Evolutionary conservation across 2,888 invertebrate species (phyloP), one percentile per base, ranked within the genome.

Genomic region (Drepanosiphum platanoidis): DNA sequence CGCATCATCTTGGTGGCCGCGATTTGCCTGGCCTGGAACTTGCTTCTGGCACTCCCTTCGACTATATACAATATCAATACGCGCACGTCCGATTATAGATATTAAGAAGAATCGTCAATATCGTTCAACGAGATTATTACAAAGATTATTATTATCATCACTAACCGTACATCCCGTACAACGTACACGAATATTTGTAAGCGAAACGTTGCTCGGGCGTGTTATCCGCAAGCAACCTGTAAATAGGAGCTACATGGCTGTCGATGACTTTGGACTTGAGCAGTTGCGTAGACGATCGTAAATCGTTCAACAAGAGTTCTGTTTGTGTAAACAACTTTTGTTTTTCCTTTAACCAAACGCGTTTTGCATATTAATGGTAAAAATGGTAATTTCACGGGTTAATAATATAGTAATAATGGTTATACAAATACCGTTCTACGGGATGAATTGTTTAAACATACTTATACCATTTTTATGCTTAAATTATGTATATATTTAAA

Each of bases 111-210:
- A n/a, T n/a, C n/a, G n/a, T n/a, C n/a, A n/a, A n/a, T n/a, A n/a
- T n/a, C n/a, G n/a, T n/a, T n/a, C n/a, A n/a, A n/a, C n/a, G n/a
- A n/a, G n/a, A n/a, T n/a, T n/a, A n/a, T n/a, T n/a, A n/a, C n/a
- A n/a, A n/a, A n/a, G n/a, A n/a, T n/a, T n/a, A n/a, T n/a, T 1
- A 36, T 36, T n/a, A 71, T 22, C 13, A 27, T 64, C 27, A 58
- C 52, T 58, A 3, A 82, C 82, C 82, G 34, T 82, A 82, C 82
- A 82, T 72, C 42, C 82, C 82, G n/a, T 42, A 82, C 42, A 82
- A 72, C 22, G 82, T n/a, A 64, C 82, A 82, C 2, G 82, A 82
- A 42, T 82, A 82, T 8, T 34, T 61, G 64, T 72, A 82, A 42
- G 64, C 9, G 13, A 64, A 71, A n/a, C 46, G 27, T 61, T n/a